phyloP scores from a whole-genome alignment of 2,113 vertebrate genomes.

The Aspidoscelis tigris region DNA sequence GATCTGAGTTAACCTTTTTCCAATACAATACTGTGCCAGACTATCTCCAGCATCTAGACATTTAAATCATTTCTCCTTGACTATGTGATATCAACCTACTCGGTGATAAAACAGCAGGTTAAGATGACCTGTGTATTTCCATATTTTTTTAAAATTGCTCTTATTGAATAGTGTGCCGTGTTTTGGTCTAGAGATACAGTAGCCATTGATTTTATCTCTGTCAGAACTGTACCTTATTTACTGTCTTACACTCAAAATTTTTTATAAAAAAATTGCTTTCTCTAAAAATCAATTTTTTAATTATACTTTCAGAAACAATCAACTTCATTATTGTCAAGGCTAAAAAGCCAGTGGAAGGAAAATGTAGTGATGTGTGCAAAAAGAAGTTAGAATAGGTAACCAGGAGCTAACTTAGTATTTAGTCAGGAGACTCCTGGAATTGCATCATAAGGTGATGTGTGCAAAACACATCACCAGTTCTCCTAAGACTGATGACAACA shows the following conservation, averaged over 20 bases:
- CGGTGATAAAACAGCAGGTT: slow-evolving; percentile 41
- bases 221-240: slow-evolving; percentile 6
- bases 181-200: slow-evolving; percentile 21
- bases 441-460: too few relatives aligned
- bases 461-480: too few relatives aligned
- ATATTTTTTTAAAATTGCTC: slow-evolving; percentile 13
- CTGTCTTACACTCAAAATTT: background rate
- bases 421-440: too few relatives aligned
- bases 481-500: too few relatives aligned
- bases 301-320: background rate
- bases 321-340: too few relatives aligned
- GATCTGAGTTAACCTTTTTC: slow-evolving; percentile 18
- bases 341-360: too few relatives aligned
- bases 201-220: background rate
- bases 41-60: slow-evolving; percentile 27
- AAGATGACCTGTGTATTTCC: slow-evolving; percentile 42
- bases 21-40: slow-evolving; percentile 28
- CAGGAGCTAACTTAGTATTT: too few relatives aligned
- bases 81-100: slow-evolving; percentile 21
- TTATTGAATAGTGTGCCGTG: background rate
- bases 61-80: slow-evolving; percentile 31
- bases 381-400: too few relatives aligned
- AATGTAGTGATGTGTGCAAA: too few relatives aligned
- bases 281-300: slow-evolving; percentile 2
- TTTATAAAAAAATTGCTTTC: background rate